Conservation (phyloP, 2,888 invertebrate species). For the Chalcosyrphus nemorum region DNA sequence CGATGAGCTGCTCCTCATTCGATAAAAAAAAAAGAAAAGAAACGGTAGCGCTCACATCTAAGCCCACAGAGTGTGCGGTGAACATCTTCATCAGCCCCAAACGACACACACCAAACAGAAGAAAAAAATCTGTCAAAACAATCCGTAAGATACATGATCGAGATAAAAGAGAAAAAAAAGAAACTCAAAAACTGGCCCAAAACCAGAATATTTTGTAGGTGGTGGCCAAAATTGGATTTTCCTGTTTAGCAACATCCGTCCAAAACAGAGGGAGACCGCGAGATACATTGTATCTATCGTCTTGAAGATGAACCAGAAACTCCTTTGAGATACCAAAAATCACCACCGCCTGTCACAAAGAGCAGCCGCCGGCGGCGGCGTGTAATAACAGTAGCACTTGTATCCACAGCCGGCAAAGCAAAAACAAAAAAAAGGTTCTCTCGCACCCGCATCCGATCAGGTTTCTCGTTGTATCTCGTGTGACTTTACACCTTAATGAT, state of each 20-base stretch:
- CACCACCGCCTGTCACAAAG: slow-evolving; percentile 25
- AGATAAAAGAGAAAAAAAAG: slow-evolving; percentile 13
- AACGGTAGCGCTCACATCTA: slow-evolving; percentile 47
- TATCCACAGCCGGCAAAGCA: neutral
- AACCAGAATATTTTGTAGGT: slow-evolving; percentile 54
- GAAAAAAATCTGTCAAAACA: slow-evolving; percentile 58
- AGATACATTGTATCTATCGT: slow-evolving; percentile 12
- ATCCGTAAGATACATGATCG: slow-evolving; percentile 33
- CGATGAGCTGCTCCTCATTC: slow-evolving; percentile 44
- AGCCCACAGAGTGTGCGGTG: slow-evolving; percentile 5
- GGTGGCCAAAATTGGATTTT: slow-evolving; percentile 57
- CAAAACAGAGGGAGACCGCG: neutral
- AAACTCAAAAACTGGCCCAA: slow-evolving; percentile 35
- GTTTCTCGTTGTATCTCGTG: slow-evolving; percentile 8
- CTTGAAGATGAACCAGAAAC: slow-evolving; percentile 44
- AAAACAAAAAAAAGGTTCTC: slow-evolving; percentile 69
- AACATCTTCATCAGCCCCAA: slow-evolving; percentile 54
- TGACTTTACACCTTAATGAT: slow-evolving; percentile 68
- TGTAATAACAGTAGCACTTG: slow-evolving; percentile 28
- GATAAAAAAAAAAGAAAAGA: slow-evolving; percentile 1
- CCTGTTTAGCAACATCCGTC: slow-evolving; percentile 34
- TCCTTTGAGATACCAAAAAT: neutral
- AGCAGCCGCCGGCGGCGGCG: neutral
- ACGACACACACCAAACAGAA: slow-evolving; percentile 7
- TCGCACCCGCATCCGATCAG: slow-evolving; percentile 1